These are phyloP conservation scores for Temnopleurus reevesii DNA, from an alignment of 53 echinoderm and acorn worm species.

Conservation along the genomic window DNA sequence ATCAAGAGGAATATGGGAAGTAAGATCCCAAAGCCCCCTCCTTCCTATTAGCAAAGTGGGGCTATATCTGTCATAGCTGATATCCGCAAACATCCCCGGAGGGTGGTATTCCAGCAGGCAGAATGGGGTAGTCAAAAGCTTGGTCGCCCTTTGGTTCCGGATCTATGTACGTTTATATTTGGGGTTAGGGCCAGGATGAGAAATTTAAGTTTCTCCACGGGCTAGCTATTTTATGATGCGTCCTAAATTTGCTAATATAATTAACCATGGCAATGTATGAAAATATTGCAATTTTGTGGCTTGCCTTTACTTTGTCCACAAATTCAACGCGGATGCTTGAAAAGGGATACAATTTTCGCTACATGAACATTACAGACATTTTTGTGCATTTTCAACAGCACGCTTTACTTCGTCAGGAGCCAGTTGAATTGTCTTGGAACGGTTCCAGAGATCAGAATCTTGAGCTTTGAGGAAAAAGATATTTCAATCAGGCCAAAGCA, in stretches of 20 bases:
- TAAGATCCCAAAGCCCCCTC: background rate
- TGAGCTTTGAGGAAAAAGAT: background rate
- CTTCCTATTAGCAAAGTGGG: constrained; percentile 33
- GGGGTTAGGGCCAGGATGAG: constrained; percentile 10
- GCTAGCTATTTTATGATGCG: no score
- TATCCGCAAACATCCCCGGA: constrained; percentile 39
- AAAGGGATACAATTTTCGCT: no score
- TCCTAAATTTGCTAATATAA: no score
- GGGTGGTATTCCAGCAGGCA: constrained; percentile 28
- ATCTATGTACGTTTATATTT: constrained; percentile 13
- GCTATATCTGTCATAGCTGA: constrained; percentile 41
- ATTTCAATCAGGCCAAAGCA: constrained; percentile 2
- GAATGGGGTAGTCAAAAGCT: constrained; percentile 36
- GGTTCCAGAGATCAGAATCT: constrained; percentile 29
- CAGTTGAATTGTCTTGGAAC: background rate
- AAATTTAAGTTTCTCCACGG: no score
- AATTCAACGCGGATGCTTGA: no score
- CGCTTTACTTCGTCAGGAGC: background rate
- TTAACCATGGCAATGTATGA: no score
- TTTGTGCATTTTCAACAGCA: no score
- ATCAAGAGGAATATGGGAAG: background rate
- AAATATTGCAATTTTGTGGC: no score
- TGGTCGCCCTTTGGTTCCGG: constrained; percentile 46
- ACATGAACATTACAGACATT: no score
- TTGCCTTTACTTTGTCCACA: no score